These are phyloP conservation scores for Galbula dea DNA, from an alignment of 2,113 vertebrate genomes.

Conservation along the genomic window DNA sequence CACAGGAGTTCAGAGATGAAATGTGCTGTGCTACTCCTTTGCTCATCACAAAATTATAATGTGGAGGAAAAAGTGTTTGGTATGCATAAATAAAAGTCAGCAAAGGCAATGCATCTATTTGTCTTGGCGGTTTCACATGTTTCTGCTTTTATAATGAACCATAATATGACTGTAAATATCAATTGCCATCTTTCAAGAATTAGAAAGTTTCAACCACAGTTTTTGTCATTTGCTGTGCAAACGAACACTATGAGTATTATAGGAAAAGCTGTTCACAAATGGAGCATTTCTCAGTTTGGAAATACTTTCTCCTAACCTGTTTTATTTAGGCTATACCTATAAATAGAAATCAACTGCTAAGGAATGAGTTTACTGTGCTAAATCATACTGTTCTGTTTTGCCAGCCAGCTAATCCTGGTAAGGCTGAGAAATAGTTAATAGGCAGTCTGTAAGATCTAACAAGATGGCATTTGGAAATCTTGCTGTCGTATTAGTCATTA, in stretches of 20 bases:
- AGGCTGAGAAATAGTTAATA: conserved; percentile 32
- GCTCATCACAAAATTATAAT: neutral
- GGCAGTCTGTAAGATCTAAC: neutral
- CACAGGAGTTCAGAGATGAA: neutral
- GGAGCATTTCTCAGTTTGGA: neutral
- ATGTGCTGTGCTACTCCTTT: neutral
- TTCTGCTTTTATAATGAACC: conserved; percentile 14
- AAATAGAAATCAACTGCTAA: conserved; percentile 4
- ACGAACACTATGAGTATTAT: neutral
- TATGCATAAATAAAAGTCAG: neutral
- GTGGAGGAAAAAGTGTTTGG: neutral
- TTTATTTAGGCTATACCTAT: neutral
- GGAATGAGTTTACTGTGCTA: conserved; percentile 19
- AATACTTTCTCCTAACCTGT: neutral
- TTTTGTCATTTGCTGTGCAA: neutral
- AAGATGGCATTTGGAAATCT: conserved; percentile 57
- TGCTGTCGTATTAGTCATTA: conserved; percentile 58
- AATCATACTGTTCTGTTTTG: neutral
- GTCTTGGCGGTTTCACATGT: neutral
- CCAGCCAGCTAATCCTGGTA: neutral
- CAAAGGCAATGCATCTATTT: neutral
- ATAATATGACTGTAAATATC: conserved; percentile 10
- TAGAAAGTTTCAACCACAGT: conserved; percentile 4
- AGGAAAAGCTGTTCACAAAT: conserved; percentile 2
- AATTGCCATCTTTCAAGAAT: neutral